These are phyloP conservation scores for Hydrophis major DNA, from an alignment of 2,797 vertebrate genomes.

Conservation along the genomic window DNA sequence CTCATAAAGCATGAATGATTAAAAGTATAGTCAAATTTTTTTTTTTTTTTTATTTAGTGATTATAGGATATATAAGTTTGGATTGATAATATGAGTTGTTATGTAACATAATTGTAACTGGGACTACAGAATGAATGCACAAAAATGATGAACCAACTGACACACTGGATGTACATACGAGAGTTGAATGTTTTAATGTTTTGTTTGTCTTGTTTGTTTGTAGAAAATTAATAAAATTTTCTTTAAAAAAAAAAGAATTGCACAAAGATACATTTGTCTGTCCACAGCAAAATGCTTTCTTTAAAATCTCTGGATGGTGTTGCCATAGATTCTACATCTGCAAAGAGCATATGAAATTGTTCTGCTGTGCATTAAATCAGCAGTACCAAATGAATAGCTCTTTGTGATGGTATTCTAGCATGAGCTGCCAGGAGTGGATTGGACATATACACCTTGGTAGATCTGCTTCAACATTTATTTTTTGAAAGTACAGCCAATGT, in stretches of 20 bases:
- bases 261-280: background rate
- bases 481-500: conserved; percentile 27
- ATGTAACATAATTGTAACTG: too few relatives aligned
- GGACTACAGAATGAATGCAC: too few relatives aligned
- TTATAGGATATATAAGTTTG: too few relatives aligned
- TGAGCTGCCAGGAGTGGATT: background rate
- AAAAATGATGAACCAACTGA: too few relatives aligned
- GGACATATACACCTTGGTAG: background rate
- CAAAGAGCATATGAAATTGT: background rate
- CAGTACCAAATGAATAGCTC: background rate
- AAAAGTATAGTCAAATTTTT: too few relatives aligned
- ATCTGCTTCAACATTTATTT: conserved; percentile 6
- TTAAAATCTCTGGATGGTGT: conserved; percentile 1
- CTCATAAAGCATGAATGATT: too few relatives aligned
- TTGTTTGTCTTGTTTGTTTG: too few relatives aligned
- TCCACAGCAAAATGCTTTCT: background rate
- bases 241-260: background rate
- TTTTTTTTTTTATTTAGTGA: too few relatives aligned
- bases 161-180: too few relatives aligned
- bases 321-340: background rate
- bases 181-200: too few relatives aligned
- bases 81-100: too few relatives aligned
- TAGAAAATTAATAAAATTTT: too few relatives aligned
- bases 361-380: background rate
- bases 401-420: background rate